These are phyloP conservation scores for Xiphydria camelus DNA, from an alignment of 2,888 invertebrate genomes.

Conservation along the genomic window DNA sequence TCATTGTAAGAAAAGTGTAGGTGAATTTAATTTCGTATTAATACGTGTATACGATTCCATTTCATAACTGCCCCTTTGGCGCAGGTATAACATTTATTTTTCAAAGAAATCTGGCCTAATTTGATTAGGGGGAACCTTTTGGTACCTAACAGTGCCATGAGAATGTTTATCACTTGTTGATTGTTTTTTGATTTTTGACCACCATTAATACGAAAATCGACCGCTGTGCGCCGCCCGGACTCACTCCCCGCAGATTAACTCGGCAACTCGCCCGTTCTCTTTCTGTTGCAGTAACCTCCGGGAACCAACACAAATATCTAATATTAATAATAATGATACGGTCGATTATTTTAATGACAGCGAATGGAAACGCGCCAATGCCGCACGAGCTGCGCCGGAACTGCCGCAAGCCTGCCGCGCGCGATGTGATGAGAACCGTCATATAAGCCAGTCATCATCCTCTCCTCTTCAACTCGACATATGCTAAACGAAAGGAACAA, in stretches of 20 bases:
- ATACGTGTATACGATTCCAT: too few relatives aligned
- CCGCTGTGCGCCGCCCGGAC: too few relatives aligned
- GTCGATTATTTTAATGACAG: slow-evolving; percentile 53
- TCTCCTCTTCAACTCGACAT: slow-evolving; percentile 39
- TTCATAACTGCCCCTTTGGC: slow-evolving; percentile 3
- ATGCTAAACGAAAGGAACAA: slow-evolving; percentile 15
- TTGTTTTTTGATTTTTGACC: too few relatives aligned
- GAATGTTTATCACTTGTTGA: too few relatives aligned
- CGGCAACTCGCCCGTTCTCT: slow-evolving; percentile 8
- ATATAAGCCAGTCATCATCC: slow-evolving; percentile 39
- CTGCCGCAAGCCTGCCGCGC: slow-evolving; percentile 40
- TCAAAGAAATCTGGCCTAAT: too few relatives aligned
- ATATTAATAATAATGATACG: slow-evolving; percentile 55
- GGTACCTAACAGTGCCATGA: too few relatives aligned
- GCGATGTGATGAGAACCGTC: slow-evolving; percentile 30
- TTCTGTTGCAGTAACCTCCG: slow-evolving; percentile 56
- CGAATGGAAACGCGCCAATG: slow-evolving; percentile 45
- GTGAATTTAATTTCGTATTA: too few relatives aligned
- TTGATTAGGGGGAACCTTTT: too few relatives aligned
- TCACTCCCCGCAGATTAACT: too few relatives aligned
- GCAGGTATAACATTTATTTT: too few relatives aligned
- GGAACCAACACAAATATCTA: slow-evolving; percentile 56
- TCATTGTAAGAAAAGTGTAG: too few relatives aligned
- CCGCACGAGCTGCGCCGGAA: slow-evolving; percentile 43
- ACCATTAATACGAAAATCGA: too few relatives aligned